phyloP scores from a whole-genome alignment of 2,888 invertebrate genomes.

The Diaphora mendica region DNA sequence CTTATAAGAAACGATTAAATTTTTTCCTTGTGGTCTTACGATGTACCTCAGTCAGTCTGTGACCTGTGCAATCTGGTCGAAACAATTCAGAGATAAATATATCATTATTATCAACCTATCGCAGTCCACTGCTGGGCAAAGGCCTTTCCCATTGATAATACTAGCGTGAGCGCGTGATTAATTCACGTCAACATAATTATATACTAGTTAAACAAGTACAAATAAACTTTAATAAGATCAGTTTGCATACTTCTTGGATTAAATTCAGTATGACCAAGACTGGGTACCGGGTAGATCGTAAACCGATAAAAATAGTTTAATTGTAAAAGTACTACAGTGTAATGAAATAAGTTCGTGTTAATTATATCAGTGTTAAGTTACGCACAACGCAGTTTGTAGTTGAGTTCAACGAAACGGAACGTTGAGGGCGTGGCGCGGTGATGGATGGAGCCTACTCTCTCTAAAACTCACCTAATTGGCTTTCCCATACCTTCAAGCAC shows the following conservation, averaged over 20 bases:
- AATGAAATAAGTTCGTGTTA: conserved; percentile 35
- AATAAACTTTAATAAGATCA: not conserved
- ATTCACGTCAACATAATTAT: not conserved
- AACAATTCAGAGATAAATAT: not conserved
- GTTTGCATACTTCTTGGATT: not conserved
- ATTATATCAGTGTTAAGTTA: conserved; percentile 49
- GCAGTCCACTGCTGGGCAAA: no score
- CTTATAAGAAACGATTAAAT: not conserved
- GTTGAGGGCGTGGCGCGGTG: conserved; percentile 72
- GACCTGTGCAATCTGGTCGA: no score
- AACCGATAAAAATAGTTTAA: conserved; percentile 8
- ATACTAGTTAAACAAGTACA: not conserved
- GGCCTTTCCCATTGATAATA: no score
- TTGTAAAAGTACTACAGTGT: conserved; percentile 29
- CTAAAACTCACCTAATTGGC: conserved; percentile 82
- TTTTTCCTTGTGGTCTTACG: no score
- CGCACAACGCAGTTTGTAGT: conserved; percentile 48
- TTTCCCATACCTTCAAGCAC: conserved; percentile 67
- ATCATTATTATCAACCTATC: no score
- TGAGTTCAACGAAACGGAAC: conserved; percentile 66
- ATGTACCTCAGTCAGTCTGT: no score
- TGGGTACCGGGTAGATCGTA: not conserved
- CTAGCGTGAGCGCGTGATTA: not conserved
- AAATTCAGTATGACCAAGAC: not conserved
- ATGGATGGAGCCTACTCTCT: conserved; percentile 76